Conservation (phyloP, 2,888 invertebrate genomes). For the Tipula confusa region DNA sequence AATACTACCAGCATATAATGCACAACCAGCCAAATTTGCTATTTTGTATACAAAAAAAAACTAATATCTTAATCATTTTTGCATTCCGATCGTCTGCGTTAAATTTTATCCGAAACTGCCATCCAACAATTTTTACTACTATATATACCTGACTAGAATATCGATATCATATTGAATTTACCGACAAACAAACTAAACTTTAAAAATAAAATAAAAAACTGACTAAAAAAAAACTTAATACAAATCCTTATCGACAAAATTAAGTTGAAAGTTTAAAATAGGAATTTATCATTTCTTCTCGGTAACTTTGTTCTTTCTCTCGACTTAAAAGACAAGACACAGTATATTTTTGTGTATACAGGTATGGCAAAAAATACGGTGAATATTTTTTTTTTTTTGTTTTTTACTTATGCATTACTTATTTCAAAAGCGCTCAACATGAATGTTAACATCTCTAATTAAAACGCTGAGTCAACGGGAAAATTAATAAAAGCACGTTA, state of each 20-base stretch:
- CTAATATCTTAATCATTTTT: background rate
- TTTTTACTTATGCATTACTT: background rate
- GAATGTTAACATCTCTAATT: slow-evolving; percentile 25
- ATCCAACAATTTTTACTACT: background rate
- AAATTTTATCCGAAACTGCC: background rate
- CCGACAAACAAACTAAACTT: background rate
- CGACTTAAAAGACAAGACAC: background rate
- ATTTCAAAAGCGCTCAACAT: slow-evolving; percentile 5
- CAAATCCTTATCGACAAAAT: slow-evolving; percentile 25
- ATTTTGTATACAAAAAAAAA: no score
- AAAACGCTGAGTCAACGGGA: background rate
- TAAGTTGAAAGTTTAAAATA: slow-evolving; percentile 3
- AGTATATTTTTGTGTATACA: background rate
- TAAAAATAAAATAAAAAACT: background rate
- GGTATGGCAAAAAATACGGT: background rate
- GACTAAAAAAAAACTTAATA: background rate
- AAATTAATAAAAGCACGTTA: slow-evolving; percentile 3
- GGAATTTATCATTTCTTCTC: background rate
- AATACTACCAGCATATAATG: no score
- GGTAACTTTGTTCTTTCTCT: background rate
- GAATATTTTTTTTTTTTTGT: background rate
- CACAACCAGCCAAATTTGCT: no score
- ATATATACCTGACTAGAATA: background rate
- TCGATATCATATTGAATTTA: background rate
- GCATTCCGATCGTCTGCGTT: background rate